These are phyloP conservation scores for Drosophila burlai DNA, from an alignment of 1,140 invertebrate genomes.

Conservation along the genomic window DNA sequence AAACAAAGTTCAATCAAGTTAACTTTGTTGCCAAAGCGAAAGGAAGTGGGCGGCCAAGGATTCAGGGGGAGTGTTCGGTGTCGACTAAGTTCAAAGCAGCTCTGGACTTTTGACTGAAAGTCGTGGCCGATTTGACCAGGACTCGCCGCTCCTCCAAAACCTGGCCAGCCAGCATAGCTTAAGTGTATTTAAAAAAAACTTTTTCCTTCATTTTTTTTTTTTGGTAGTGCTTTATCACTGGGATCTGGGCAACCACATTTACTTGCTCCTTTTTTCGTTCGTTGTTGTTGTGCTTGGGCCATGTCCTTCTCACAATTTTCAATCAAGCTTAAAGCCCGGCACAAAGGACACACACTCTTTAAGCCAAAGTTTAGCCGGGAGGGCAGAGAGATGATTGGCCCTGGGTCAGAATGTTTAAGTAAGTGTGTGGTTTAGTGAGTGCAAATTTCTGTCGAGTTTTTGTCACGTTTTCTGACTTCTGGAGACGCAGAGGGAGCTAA, in stretches of 20 bases:
- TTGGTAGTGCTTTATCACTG: conserved; percentile 59
- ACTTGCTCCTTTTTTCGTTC: background rate
- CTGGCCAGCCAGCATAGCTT: conserved; percentile 37
- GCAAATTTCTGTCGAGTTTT: conserved; percentile 64
- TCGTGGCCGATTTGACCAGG: conserved; percentile 75
- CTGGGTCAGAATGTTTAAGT: conserved; percentile 52
- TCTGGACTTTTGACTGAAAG: conserved; percentile 74
- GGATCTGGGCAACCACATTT: conserved; percentile 53
- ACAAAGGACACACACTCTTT: conserved; percentile 42
- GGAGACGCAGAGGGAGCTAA: background rate
- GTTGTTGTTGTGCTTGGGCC: background rate
- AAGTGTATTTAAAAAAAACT: conserved; percentile 64
- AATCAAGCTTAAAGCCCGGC: conserved; percentile 66
- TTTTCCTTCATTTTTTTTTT: conserved; percentile 8
- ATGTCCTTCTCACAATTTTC: conserved; percentile 32
- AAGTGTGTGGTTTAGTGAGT: conserved; percentile 72
- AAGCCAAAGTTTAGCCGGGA: conserved; percentile 27
- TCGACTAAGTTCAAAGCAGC: conserved; percentile 70
- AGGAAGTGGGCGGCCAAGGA: conserved; percentile 27
- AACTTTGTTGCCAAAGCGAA: conserved; percentile 78
- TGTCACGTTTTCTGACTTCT: conserved; percentile 68
- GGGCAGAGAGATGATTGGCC: conserved; percentile 54
- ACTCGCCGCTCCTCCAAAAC: conserved; percentile 13
- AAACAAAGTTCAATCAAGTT: conserved; percentile 84
- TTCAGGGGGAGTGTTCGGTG: background rate